Conservation (phyloP, 2,888 invertebrate genomes). For the Thymelicus sylvestris region DNA sequence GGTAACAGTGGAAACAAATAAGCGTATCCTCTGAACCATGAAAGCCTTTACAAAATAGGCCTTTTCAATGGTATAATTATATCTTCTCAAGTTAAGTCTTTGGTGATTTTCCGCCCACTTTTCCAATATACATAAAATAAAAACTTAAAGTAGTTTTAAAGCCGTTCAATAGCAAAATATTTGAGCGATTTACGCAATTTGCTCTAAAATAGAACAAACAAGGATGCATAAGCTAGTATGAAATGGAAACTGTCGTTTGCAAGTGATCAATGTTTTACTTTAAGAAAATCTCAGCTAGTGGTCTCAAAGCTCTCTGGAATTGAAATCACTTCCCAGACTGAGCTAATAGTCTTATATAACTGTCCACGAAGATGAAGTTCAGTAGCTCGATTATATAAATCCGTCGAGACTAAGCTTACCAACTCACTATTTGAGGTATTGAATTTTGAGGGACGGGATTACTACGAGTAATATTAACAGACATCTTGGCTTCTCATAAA, state of each 20-base stretch:
- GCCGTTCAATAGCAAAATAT: background rate
- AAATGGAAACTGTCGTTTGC: conserved; percentile 15
- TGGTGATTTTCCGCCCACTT: background rate
- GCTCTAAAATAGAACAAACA: background rate
- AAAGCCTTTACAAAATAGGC: too few species aligned
- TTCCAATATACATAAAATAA: background rate
- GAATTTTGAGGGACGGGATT: conserved; percentile 5
- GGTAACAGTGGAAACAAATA: too few species aligned
- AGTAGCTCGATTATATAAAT: conserved; percentile 29
- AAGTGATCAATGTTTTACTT: conserved; percentile 19
- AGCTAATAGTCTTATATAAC: conserved; percentile 39
- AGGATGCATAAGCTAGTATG: background rate
- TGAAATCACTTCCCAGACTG: conserved; percentile 32
- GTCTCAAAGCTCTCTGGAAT: conserved; percentile 30
- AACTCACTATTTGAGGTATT: conserved; percentile 24
- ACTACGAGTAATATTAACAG: background rate
- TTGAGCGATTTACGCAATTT: background rate
- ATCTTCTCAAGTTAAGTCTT: background rate
- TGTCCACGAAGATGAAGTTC: conserved; percentile 31
- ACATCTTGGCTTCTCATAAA: too few species aligned
- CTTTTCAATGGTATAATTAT: too few species aligned
- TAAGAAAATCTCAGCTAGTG: conserved; percentile 12
- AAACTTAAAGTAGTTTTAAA: background rate
- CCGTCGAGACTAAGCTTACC: conserved; percentile 26
- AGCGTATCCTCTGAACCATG: too few species aligned